These are phyloP conservation scores for Micronycteris hirsuta DNA, from an alignment of 2,113 vertebrate genomes.

Conservation along the genomic window DNA sequence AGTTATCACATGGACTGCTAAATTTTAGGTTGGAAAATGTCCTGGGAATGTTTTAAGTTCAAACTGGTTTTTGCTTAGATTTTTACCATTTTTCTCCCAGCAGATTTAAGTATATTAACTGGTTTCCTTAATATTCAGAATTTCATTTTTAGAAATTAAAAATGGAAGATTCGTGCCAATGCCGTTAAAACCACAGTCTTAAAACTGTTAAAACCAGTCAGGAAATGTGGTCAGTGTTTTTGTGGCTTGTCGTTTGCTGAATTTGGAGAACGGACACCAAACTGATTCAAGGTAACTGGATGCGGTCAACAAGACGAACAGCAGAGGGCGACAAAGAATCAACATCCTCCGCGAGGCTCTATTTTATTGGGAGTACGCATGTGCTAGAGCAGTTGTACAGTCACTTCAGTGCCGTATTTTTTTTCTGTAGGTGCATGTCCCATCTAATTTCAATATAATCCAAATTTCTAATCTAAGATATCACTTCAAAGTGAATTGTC, in stretches of 20 bases:
- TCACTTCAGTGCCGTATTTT: too few species aligned
- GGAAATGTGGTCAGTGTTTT: background rate
- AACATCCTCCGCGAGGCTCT: fast-evolving
- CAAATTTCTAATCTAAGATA: background rate
- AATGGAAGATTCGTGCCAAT: background rate
- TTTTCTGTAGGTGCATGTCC: background rate
- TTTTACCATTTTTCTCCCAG: background rate
- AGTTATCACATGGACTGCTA: background rate
- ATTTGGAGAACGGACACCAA: too few species aligned
- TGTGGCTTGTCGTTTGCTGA: background rate
- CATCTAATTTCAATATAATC: background rate
- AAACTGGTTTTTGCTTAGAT: background rate
- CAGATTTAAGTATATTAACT: background rate
- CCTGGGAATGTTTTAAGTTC: background rate
- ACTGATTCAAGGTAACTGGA: background rate
- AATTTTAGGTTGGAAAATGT: background rate
- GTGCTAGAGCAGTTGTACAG: fast-evolving
- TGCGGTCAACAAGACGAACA: background rate
- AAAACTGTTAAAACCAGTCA: background rate
- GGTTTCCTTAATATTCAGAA: background rate
- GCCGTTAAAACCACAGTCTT: background rate
- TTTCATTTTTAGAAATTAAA: background rate
- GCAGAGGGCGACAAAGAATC: background rate
- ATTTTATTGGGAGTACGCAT: fast-evolving
- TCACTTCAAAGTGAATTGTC: background rate